Evolutionary conservation across 2,113 vertebrate species (phyloP).

Genomic region (Thryonomys swinderianus): DNA sequence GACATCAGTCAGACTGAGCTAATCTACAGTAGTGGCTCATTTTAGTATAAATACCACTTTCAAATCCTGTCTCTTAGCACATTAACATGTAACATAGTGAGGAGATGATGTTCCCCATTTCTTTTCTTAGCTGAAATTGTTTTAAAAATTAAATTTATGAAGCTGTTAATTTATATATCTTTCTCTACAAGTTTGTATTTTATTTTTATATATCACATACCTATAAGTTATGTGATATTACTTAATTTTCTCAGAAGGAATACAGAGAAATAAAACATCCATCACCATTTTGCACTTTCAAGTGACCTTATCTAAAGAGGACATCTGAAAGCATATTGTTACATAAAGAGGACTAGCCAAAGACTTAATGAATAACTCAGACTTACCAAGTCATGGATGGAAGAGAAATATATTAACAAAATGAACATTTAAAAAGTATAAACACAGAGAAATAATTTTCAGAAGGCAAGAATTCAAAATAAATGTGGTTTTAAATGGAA

Average conservation of each 20-base stretch:
- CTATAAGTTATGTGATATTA: not conserved
- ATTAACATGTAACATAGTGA: not conserved
- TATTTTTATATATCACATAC: too few relatives aligned
- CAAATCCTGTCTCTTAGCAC: not conserved
- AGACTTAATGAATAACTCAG: not conserved
- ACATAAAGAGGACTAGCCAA: not conserved
- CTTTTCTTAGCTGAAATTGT: not conserved
- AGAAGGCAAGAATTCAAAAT: not conserved
- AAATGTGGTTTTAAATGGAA: not conserved
- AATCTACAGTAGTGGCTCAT: not conserved
- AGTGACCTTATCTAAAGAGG: not conserved
- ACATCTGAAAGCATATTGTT: not conserved
- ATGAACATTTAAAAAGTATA: not conserved
- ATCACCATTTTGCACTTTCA: not conserved
- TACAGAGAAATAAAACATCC: not conserved
- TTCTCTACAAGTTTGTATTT: not conserved
- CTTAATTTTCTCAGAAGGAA: not conserved
- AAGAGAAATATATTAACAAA: not conserved
- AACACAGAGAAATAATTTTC: not conserved
- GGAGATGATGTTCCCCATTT: not conserved
- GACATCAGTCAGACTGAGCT: not conserved
- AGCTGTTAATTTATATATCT: not conserved
- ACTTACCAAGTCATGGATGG: not conserved
- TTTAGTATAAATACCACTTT: not conserved
- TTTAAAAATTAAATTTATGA: not conserved